Conservation (phyloP, 2,797 vertebrate species). For the Sebastes oblongus region DNA sequence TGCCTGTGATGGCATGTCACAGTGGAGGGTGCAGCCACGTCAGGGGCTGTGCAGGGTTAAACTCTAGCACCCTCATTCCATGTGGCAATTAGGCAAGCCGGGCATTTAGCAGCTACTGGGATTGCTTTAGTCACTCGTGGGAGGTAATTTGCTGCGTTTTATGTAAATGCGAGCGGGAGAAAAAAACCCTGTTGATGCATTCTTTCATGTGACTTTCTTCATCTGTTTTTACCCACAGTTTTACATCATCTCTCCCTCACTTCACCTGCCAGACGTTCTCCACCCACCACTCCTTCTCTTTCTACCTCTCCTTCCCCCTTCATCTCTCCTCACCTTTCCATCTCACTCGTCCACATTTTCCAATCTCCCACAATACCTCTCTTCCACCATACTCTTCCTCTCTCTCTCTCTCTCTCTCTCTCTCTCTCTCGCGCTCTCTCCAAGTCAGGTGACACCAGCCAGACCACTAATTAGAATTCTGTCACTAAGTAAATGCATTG, state of each 20-base stretch:
- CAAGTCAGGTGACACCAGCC: slow-evolving; percentile 88
- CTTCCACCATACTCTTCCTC: slow-evolving; percentile 60
- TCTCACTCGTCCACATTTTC: slow-evolving; percentile 60
- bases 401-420: slow-evolving; percentile 49
- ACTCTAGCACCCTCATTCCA: slow-evolving; percentile 64
- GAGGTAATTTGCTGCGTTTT: slow-evolving; percentile 58
- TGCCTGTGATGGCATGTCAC: slow-evolving; percentile 48
- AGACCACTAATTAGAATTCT: slow-evolving; percentile 99
- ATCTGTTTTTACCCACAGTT: not conserved
- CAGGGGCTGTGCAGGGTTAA: slow-evolving; percentile 56
- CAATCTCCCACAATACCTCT: slow-evolving; percentile 57
- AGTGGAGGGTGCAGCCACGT: slow-evolving; percentile 31
- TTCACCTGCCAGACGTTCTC: not conserved
- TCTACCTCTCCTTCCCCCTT: slow-evolving; percentile 37
- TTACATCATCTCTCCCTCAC: slow-evolving; percentile 6
- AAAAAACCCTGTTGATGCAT: slow-evolving; percentile 7
- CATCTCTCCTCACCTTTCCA: slow-evolving; percentile 60
- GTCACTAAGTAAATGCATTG: slow-evolving; percentile 99
- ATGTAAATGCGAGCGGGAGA: slow-evolving; percentile 47
- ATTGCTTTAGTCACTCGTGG: slow-evolving; percentile 45
- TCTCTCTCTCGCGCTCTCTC: slow-evolving; percentile 32
- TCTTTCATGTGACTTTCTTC: slow-evolving; percentile 14
- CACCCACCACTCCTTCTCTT: slow-evolving; percentile 21
- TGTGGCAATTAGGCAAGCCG: slow-evolving; percentile 59
- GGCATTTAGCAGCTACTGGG: slow-evolving; percentile 36